These are phyloP conservation scores for Aphelocoma californica DNA, from an alignment of 2,797 vertebrate species.

Conservation along the genomic window DNA sequence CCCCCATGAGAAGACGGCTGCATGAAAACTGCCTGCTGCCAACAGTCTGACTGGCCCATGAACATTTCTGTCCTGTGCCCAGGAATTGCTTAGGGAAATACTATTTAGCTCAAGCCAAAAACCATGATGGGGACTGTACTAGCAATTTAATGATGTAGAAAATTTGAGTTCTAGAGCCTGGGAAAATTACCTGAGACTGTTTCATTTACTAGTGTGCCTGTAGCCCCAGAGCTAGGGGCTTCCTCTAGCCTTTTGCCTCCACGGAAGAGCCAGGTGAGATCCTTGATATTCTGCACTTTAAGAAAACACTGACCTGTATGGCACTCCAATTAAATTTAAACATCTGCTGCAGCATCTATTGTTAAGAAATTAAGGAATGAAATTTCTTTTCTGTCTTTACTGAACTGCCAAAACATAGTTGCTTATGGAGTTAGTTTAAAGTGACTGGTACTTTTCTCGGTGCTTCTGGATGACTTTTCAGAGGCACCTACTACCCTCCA, in stretches of 20 bases:
- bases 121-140: not conserved
- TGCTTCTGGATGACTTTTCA: not conserved
- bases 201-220: not conserved
- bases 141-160: conserved; percentile 35
- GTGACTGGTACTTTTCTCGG: not conserved
- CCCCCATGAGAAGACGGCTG: not conserved
- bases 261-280: not conserved
- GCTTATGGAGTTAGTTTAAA: not conserved
- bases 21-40: not conserved
- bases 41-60: not conserved
- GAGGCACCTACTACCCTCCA: not conserved
- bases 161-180: conserved; percentile 12
- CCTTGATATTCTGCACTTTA: not conserved
- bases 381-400: not conserved
- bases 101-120: conserved; percentile 19
- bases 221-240: not conserved
- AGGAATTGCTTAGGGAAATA: not conserved
- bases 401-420: not conserved
- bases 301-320: not conserved
- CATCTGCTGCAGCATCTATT: not conserved
- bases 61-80: not conserved
- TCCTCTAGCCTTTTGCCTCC: not conserved
- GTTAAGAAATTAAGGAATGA: not conserved
- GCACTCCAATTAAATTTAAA: not conserved
- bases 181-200: not conserved